These are phyloP conservation scores for Loris lydekkerianus DNA, from an alignment of 2,797 vertebrate species.

Conservation along the genomic window DNA sequence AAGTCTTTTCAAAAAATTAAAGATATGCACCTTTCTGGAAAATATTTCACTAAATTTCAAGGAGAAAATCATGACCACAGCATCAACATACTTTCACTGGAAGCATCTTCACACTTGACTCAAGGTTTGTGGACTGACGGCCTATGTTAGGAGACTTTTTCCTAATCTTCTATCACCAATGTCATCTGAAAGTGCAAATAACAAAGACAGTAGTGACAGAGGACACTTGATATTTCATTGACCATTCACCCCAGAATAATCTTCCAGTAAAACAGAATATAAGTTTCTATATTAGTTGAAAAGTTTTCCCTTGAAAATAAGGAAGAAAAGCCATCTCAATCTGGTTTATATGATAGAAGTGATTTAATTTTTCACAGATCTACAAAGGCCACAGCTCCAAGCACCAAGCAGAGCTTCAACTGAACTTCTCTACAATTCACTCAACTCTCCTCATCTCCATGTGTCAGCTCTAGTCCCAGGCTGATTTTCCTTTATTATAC, in stretches of 20 bases:
- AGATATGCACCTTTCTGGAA: neutral
- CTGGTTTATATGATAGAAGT: neutral
- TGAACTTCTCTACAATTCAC: neutral
- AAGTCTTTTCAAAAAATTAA: constrained; percentile 17
- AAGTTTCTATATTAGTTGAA: neutral
- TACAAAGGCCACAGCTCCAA: neutral
- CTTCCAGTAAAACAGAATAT: neutral
- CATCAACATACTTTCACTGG: neutral
- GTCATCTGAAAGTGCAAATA: neutral
- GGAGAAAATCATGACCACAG: neutral
- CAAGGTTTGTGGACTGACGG: neutral
- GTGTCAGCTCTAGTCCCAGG: neutral
- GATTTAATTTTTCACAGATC: constrained; percentile 5
- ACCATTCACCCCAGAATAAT: constrained; percentile 4
- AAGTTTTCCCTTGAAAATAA: constrained; percentile 33
- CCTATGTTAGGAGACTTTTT: neutral
- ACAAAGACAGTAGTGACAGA: neutral
- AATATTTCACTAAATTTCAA: constrained; percentile 24
- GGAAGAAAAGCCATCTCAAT: neutral
- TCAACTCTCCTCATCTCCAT: neutral
- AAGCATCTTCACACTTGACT: neutral
- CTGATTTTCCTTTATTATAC: neutral
- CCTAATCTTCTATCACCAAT: neutral
- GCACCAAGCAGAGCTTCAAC: neutral
- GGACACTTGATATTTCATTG: neutral